These are phyloP conservation scores for Pogonomyrmex barbatus DNA, from an alignment of 1,140 invertebrate species.

Conservation along the genomic window DNA sequence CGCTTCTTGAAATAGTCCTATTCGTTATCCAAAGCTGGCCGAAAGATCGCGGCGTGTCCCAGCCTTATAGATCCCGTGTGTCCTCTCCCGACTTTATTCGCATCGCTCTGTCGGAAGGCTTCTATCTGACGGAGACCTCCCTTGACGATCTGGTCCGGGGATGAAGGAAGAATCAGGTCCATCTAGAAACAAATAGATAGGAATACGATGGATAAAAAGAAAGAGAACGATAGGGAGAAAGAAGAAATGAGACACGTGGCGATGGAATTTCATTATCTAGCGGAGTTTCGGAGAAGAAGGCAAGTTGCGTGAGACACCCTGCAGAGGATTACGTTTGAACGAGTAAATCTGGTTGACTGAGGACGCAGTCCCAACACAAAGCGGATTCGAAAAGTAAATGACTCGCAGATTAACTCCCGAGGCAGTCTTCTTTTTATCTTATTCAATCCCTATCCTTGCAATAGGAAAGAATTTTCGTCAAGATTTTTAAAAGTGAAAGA, in stretches of 20 bases:
- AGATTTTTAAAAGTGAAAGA: too few species aligned
- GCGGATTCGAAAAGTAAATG: slow-evolving; percentile 39
- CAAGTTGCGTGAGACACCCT: slow-evolving; percentile 22
- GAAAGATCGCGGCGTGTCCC: neutral
- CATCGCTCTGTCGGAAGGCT: neutral
- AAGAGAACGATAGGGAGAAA: slow-evolving; percentile 24
- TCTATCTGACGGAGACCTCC: slow-evolving; percentile 58
- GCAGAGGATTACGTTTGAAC: slow-evolving; percentile 44
- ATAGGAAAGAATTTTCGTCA: neutral
- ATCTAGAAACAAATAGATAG: slow-evolving; percentile 70
- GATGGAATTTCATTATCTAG: slow-evolving; percentile 55
- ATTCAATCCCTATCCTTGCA: neutral
- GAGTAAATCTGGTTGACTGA: slow-evolving; percentile 24
- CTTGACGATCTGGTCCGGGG: slow-evolving; percentile 58
- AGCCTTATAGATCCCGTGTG: neutral
- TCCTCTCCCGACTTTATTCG: neutral
- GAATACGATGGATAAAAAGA: neutral
- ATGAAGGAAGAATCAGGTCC: slow-evolving; percentile 73
- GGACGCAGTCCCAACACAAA: neutral
- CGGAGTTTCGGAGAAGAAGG: slow-evolving; percentile 13
- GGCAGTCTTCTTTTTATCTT: neutral
- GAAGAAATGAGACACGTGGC: slow-evolving; percentile 11
- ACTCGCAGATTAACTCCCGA: slow-evolving; percentile 32
- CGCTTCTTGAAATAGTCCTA: neutral
- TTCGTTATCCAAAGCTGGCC: neutral